Evolutionary conservation across 2,888 invertebrate species (phyloP).

Genomic region (Polydrusus cervinus): DNA sequence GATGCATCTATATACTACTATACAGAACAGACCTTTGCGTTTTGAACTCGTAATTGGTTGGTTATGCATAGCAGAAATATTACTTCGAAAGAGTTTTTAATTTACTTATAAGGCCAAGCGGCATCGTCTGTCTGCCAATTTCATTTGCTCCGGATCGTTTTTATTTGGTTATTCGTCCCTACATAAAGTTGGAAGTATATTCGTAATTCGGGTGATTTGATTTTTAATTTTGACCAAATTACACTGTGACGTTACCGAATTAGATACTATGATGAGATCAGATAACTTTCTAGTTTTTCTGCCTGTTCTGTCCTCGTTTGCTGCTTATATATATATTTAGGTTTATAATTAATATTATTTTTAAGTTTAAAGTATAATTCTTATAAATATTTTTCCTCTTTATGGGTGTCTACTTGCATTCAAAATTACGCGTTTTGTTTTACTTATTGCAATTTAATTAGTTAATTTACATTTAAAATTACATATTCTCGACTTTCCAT

Average conservation of each 20-base stretch:
- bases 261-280: background rate
- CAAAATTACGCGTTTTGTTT: too few relatives aligned
- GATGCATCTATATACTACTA: too few relatives aligned
- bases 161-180: conserved; percentile 41
- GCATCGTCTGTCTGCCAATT: conserved; percentile 38
- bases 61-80: conserved; percentile 20
- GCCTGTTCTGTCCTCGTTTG: too few relatives aligned
- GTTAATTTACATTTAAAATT: too few relatives aligned
- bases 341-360: too few relatives aligned
- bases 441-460: too few relatives aligned
- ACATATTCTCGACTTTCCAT: too few relatives aligned
- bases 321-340: too few relatives aligned
- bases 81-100: conserved; percentile 36
- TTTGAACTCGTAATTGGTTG: conserved; percentile 18
- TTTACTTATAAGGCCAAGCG: conserved; percentile 32
- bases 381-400: too few relatives aligned
- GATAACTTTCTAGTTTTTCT: too few relatives aligned
- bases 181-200: conserved; percentile 30
- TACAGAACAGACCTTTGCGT: background rate
- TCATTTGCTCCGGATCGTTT: conserved; percentile 35
- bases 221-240: conserved; percentile 31
- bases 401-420: too few relatives aligned
- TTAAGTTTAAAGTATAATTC: too few relatives aligned
- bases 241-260: conserved; percentile 16
- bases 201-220: conserved; percentile 32